Percentiles rank a stretch among this genome's conserved stretches.
Evolutionary conservation across 1,140 invertebrate species (phyloP).

Genomic region (Ips nitidus): DNA sequence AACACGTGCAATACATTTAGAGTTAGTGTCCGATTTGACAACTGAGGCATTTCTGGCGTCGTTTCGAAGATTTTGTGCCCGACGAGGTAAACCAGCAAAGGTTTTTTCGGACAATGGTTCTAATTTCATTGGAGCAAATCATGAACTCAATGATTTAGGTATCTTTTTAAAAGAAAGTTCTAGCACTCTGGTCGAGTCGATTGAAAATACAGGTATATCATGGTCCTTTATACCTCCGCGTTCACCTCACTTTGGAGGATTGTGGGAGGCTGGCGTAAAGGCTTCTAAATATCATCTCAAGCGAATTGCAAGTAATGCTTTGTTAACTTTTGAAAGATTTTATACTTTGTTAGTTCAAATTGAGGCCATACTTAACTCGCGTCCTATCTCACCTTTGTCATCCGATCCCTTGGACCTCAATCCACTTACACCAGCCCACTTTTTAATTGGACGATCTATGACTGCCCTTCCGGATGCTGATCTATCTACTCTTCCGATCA

Average conservation of each 20-base stretch:
- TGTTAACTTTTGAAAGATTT: constrained; percentile 39
- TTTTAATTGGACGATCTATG: too few species aligned
- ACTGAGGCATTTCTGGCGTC: constrained; percentile 49
- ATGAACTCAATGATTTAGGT: constrained; percentile 19
- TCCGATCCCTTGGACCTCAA: too few species aligned
- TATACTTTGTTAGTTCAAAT: constrained; percentile 40
- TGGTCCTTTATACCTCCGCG: constrained; percentile 30
- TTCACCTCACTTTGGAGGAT: constrained; percentile 42
- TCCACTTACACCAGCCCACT: too few species aligned
- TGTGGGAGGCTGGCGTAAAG: constrained; percentile 43
- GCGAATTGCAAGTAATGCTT: constrained; percentile 34
- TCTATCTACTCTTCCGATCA: too few species aligned
- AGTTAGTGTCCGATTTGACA: constrained; percentile 46
- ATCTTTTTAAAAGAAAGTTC: constrained; percentile 11
- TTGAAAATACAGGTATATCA: neutral
- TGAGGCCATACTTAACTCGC: constrained; percentile 36
- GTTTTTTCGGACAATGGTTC: constrained; percentile 52
- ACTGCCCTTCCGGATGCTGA: too few species aligned
- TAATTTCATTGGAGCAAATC: constrained; percentile 47
- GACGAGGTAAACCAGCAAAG: constrained; percentile 43
- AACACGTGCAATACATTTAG: constrained; percentile 52
- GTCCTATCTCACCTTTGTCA: constrained; percentile 30
- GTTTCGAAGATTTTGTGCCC: constrained; percentile 49
- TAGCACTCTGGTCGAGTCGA: neutral
- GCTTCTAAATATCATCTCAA: constrained; percentile 49